phyloP scores from a whole-genome alignment of 92 coral and sea anemone species.

The Actinostola sp. region DNA sequence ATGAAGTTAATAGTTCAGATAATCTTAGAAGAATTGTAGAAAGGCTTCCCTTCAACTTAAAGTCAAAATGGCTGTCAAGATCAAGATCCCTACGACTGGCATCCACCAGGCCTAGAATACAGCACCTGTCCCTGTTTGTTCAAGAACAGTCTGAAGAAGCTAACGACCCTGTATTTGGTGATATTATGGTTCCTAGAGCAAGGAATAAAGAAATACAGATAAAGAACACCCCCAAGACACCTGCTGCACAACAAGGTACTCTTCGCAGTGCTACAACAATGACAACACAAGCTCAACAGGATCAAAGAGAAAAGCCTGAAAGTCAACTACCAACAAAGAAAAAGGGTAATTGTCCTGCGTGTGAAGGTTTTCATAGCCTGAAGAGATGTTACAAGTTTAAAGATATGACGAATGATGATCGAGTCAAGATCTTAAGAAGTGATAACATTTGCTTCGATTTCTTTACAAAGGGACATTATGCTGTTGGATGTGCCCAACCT shows the following conservation, averaged over 20 bases:
- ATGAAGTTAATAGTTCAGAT: no score
- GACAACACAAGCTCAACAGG: constrained; percentile 7
- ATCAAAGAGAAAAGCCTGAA: background rate
- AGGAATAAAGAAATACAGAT: background rate
- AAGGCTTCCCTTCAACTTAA: no score
- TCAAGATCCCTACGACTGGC: no score
- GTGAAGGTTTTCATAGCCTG: constrained; percentile 7
- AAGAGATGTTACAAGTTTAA: constrained; percentile 12
- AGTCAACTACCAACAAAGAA: background rate
- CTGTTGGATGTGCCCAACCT: constrained; percentile 18
- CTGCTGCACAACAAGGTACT: background rate
- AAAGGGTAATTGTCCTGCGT: background rate
- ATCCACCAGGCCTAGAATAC: no score
- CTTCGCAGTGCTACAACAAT: background rate
- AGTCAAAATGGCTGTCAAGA: no score
- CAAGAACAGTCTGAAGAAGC: no score
- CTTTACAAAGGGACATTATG: constrained; percentile 12
- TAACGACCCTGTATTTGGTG: no score
- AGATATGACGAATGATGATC: constrained; percentile 7
- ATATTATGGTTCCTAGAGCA: no score
- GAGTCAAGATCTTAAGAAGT: constrained; percentile 3
- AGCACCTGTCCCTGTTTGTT: no score
- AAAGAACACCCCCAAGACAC: no score
- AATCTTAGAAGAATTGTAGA: no score
- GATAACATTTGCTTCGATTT: constrained; percentile 17